A percentile compares a stretch with the other conserved stretches of the same genome.
Evolutionary conservation across 2,797 vertebrate species (phyloP).

Genomic region (Poecilia velifera): DNA sequence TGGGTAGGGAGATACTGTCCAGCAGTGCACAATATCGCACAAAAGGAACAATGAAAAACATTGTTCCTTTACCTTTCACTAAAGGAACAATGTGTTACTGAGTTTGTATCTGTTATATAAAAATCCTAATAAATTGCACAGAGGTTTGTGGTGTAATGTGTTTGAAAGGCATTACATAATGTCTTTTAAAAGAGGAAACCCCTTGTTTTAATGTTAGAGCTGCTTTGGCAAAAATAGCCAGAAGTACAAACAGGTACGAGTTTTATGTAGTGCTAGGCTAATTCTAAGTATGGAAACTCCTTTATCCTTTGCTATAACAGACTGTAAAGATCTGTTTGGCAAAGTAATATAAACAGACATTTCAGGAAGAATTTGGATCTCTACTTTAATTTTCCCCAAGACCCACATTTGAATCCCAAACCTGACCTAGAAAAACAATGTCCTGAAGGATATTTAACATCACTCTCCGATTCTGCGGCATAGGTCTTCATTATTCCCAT

Average conservation of each 20-base stretch:
- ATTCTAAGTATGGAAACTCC: conserved; percentile 18
- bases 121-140: neutral
- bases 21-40: too few species aligned
- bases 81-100: neutral
- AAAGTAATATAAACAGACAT: conserved; percentile 44
- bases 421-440: conserved; percentile 52
- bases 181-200: conserved; percentile 6
- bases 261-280: conserved; percentile 22
- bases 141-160: neutral
- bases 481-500: conserved; percentile 68
- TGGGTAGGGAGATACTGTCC: too few species aligned
- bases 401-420: conserved; percentile 52
- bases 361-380: conserved; percentile 40
- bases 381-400: conserved; percentile 54
- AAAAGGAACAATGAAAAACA: too few species aligned
- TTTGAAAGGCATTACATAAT: neutral
- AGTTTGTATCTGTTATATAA: neutral
- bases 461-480: conserved; percentile 54
- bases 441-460: conserved; percentile 55
- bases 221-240: conserved; percentile 3
- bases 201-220: neutral
- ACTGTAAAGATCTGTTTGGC: conserved; percentile 38
- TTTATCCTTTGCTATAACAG: conserved; percentile 9
- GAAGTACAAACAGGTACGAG: conserved; percentile 22
- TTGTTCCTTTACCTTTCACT: neutral